Conservation (phyloP, 2,797 vertebrate genomes). For the Eidolon dupreanum region DNA sequence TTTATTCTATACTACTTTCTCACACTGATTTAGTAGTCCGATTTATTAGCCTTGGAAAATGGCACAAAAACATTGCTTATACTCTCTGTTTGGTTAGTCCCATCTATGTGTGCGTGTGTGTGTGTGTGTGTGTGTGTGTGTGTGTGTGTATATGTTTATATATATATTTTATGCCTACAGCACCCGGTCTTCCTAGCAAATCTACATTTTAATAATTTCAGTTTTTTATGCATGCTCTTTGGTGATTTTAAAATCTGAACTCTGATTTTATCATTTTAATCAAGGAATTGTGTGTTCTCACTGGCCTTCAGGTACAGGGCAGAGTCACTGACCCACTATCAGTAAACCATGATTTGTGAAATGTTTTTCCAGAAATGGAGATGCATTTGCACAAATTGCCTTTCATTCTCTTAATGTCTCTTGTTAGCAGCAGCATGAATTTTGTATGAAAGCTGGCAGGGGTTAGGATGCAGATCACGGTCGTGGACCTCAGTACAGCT, state of each 20-base stretch:
- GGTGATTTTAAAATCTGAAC: constrained; percentile 1
- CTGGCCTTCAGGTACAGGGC: not conserved
- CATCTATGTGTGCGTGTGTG: too few species aligned
- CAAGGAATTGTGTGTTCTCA: not conserved
- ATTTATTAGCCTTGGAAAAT: not conserved
- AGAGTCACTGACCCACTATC: not conserved
- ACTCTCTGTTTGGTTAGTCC: not conserved
- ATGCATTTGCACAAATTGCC: constrained; percentile 37
- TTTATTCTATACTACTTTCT: not conserved
- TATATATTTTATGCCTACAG: too few species aligned
- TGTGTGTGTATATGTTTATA: too few species aligned
- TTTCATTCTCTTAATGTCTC: not conserved
- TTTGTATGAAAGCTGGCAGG: constrained; percentile 29
- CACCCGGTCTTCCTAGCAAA: not conserved
- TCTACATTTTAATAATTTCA: not conserved
- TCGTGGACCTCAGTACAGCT: not conserved
- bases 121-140: too few species aligned
- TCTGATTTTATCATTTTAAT: constrained; percentile 43
- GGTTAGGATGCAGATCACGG: not conserved
- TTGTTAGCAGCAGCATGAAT: constrained; percentile 30
- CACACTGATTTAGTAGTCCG: not conserved
- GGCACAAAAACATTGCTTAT: not conserved
- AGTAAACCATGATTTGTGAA: constrained; percentile 33
- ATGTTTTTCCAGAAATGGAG: constrained; percentile 10
- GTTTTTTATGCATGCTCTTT: not conserved